Evolutionary conservation across 2,113 vertebrate genomes (phyloP).

Genomic region (Tachysurus vachellii): DNA sequence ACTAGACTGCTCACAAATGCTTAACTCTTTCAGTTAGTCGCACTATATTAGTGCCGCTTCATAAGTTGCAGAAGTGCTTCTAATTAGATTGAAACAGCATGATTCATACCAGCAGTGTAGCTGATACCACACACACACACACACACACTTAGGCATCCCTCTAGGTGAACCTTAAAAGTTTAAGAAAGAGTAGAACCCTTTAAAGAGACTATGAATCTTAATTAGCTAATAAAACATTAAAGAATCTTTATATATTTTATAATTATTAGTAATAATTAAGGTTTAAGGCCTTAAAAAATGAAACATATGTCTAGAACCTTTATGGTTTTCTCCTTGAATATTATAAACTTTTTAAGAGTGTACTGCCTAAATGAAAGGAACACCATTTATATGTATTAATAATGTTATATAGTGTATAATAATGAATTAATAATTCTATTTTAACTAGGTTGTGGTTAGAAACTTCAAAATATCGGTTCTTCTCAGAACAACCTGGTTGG

Average conservation of each 20-base stretch:
- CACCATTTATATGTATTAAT: background rate
- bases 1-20: conserved; percentile 43
- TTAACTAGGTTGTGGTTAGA: no score
- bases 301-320: no score
- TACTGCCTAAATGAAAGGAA: background rate
- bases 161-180: no score
- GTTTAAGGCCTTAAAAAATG: no score
- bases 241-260: no score
- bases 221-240: background rate
- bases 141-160: no score
- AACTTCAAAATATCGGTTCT: background rate
- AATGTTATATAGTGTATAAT: no score
- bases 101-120: background rate
- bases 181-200: no score
- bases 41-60: conserved; percentile 47
- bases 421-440: no score
- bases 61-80: conserved; percentile 32
- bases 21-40: conserved; percentile 55
- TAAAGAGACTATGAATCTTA: background rate
- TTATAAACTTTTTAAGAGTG: background rate
- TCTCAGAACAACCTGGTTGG: background rate
- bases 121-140: background rate
- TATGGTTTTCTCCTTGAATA: background rate
- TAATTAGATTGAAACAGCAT: conserved; percentile 30
- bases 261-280: no score